Base-by-base conservation (phyloP, 2,888 invertebrate species). In the Dorcus parallelipipedus region DNA sequence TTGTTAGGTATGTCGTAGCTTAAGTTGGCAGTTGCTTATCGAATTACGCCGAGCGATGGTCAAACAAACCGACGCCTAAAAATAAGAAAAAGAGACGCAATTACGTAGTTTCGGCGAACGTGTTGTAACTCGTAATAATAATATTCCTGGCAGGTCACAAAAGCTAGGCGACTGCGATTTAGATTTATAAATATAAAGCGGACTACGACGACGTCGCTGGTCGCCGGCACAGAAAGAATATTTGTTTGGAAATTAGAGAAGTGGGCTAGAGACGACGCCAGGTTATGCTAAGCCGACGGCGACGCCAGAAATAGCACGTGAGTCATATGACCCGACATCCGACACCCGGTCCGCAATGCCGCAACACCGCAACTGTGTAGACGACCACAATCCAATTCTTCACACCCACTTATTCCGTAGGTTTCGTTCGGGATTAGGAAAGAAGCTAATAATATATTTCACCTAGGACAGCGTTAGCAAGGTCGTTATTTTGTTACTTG, bases 221-320 rank as follows among this genome's bases (percentile, higher is more conserved):
- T 61, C 57, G 52, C 57, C 63, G 38, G 61, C 59, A 51, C 62
- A 61, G 61, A 52, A 54, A 60, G 59, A 65, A 59, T 50, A 58
- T 67, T 61, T 62, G 63, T 66, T 66, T 66, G 62, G 65, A 66
- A 67, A 67, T 64, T 64, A 64, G 65, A 67, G 65, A 67, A 67
- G 65, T 66, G 64, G 64, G 62, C 64, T 66, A 64, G 59, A 62
- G 58, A 54, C 64, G 66, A 66, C 67, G 67, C 65, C 66, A 63
- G 64, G 65, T 66, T 67, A 66, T 58, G 60, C 59, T 67, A 70
- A 67, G 68, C 65, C 65, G 68, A 66, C 68, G 66, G 64, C 66
- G 68, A 64, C 65, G 71, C 71, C 71, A 69, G 71, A 71, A 71
- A 72, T 72, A 73, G 71, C 69, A 58, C 64, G 60, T 73, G 73